Conservation (phyloP, 2,797 vertebrate genomes). For the Champsocephalus esox region DNA sequence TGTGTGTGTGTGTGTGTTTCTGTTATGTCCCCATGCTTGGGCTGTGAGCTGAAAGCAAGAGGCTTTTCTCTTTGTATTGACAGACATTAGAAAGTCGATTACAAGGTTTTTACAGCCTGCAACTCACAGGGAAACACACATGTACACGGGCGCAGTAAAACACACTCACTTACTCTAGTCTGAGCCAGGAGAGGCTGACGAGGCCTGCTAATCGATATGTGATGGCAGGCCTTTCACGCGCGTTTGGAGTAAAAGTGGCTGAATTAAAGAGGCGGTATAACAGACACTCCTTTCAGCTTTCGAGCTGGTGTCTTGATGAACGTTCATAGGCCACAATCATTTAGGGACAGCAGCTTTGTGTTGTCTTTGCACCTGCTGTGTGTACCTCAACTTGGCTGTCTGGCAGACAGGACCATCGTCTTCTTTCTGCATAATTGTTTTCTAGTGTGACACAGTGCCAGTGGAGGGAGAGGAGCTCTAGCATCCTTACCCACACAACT, state of each 20-base stretch:
- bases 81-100: constrained; percentile 78
- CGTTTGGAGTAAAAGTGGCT: constrained; percentile 22
- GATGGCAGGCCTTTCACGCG: constrained; percentile 50
- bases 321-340: background rate
- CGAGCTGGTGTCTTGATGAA: constrained; percentile 3
- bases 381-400: background rate
- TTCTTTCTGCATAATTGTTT: constrained; percentile 12
- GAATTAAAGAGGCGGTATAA: constrained; percentile 33
- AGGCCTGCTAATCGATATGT: constrained; percentile 52
- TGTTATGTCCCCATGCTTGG: constrained; percentile 47
- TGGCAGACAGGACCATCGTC: background rate
- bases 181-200: constrained; percentile 33
- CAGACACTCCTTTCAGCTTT: constrained; percentile 11
- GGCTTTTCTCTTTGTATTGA: constrained; percentile 72
- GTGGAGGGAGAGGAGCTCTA: background rate
- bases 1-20: constrained; percentile 33
- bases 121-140: constrained; percentile 27
- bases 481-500: background rate
- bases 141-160: constrained; percentile 8
- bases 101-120: constrained; percentile 63
- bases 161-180: constrained; percentile 8
- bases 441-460: constrained; percentile 1
- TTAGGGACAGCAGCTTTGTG: background rate
- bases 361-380: constrained; percentile 2
- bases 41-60: constrained; percentile 58